These are phyloP conservation scores for Drosophila setifemur DNA, from an alignment of 1,140 invertebrate genomes.

Conservation along the genomic window DNA sequence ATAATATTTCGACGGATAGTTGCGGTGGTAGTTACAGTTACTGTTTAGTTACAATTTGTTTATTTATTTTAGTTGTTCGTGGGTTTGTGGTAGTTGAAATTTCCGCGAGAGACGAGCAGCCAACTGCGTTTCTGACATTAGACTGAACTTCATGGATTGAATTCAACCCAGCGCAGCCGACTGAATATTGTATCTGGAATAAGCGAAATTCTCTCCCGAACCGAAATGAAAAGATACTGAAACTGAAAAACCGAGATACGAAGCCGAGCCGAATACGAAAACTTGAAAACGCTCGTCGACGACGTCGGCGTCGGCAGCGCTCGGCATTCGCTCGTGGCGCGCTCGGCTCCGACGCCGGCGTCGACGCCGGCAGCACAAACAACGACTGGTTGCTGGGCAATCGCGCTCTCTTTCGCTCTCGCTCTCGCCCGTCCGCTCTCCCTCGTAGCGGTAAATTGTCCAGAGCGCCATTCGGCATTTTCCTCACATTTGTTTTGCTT, in stretches of 20 bases:
- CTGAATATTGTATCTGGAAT: too few species aligned
- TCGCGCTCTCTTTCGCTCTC: background rate
- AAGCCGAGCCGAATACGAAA: slow-evolving; percentile 9
- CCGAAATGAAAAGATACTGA: slow-evolving; percentile 42
- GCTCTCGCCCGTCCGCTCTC: slow-evolving; percentile 13
- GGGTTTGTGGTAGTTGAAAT: slow-evolving; percentile 40
- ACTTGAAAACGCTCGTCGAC: slow-evolving; percentile 9
- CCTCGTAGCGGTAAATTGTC: slow-evolving; percentile 55
- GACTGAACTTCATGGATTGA: too few species aligned
- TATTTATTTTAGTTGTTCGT: slow-evolving; percentile 36
- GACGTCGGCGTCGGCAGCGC: slow-evolving; percentile 27
- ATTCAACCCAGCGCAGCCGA: too few species aligned
- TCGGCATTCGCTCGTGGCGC: slow-evolving; percentile 16
- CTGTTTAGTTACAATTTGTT: slow-evolving; percentile 28
- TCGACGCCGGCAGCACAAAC: slow-evolving; percentile 35
- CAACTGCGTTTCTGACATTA: slow-evolving; percentile 78
- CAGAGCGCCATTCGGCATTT: slow-evolving; percentile 44
- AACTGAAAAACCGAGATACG: too few species aligned
- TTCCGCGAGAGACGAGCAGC: slow-evolving; percentile 76
- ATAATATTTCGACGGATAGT: slow-evolving; percentile 40
- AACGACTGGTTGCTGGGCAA: slow-evolving; percentile 62
- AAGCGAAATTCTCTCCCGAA: too few species aligned
- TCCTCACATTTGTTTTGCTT: slow-evolving; percentile 78
- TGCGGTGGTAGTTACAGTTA: slow-evolving; percentile 22
- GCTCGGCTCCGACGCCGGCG: slow-evolving; percentile 20